Conservation (phyloP, 92 coral and sea anemone genomes). For the Phenganax stokvisi region DNA sequence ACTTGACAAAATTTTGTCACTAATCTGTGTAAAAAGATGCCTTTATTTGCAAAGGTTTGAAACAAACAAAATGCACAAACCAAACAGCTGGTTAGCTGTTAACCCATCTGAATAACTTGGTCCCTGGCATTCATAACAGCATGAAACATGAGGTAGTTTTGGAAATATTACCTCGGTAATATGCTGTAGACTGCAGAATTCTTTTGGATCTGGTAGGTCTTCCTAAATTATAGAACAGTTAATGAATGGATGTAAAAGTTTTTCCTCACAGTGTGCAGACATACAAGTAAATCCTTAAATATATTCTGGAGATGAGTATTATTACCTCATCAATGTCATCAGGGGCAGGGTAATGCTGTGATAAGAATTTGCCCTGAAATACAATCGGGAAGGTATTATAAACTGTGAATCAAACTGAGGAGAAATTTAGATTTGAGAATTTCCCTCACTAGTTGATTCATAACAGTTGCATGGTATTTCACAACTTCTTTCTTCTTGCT, state of each 20-base stretch:
- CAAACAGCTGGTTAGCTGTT: not conserved
- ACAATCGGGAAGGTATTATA: not conserved
- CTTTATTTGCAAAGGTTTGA: not conserved
- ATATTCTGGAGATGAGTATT: not conserved
- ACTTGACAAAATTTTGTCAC: too few relatives aligned
- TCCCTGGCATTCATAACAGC: not conserved
- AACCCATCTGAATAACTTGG: too few relatives aligned
- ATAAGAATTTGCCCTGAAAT: constrained; percentile 57
- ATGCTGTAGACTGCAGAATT: constrained; percentile 26
- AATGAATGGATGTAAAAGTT: not conserved
- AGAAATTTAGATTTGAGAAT: not conserved
- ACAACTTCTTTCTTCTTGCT: constrained; percentile 55
- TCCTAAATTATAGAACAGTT: not conserved
- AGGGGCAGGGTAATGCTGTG: constrained; percentile 66
- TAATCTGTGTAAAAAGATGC: not conserved
- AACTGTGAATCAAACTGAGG: not conserved
- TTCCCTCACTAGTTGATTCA: constrained; percentile 69
- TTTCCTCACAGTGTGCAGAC: not conserved
- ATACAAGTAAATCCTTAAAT: not conserved
- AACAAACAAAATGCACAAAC: not conserved
- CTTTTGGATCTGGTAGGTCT: not conserved
- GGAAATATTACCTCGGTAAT: constrained; percentile 18
- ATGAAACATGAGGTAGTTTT: not conserved
- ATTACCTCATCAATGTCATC: constrained; percentile 26
- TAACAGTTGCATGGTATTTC: constrained; percentile 45